Evolutionary conservation across 2,797 vertebrate genomes (phyloP).

Genomic region (Choloepus didactylus): DNA sequence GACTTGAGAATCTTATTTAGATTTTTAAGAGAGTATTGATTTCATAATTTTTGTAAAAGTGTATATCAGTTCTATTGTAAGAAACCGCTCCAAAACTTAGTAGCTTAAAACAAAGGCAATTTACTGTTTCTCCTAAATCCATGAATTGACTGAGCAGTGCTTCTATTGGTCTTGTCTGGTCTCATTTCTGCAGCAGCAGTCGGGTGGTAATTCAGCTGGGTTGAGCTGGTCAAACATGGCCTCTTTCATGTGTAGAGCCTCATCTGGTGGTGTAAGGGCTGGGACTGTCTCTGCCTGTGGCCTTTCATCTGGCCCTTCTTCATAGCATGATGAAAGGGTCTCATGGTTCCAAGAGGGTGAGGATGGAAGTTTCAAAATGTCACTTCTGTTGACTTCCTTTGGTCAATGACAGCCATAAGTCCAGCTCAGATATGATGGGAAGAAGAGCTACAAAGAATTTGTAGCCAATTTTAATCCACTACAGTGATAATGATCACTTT

Average conservation of each 20-base stretch:
- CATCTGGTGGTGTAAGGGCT: background rate
- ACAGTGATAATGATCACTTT: background rate
- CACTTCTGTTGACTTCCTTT: background rate
- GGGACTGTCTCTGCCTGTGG: background rate
- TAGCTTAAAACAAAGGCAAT: constrained; percentile 26
- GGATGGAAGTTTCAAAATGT: background rate
- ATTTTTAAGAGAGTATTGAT: background rate
- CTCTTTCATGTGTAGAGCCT: background rate
- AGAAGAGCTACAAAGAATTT: background rate
- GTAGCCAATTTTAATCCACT: background rate
- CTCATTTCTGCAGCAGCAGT: background rate
- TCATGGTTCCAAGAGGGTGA: background rate
- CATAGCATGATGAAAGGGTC: background rate
- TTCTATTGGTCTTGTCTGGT: background rate
- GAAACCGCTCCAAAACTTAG: constrained; percentile 21
- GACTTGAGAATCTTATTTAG: background rate
- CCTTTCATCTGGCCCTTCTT: background rate
- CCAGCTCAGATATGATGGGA: background rate
- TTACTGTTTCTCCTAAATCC: background rate
- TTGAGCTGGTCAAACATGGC: background rate
- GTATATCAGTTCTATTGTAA: background rate
- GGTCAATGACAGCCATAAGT: background rate
- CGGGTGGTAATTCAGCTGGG: background rate
- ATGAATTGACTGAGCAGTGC: background rate
- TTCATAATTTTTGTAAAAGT: background rate